These are phyloP conservation scores for Epirrhoe alternata DNA, from an alignment of 2,888 invertebrate genomes.

Conservation along the genomic window DNA sequence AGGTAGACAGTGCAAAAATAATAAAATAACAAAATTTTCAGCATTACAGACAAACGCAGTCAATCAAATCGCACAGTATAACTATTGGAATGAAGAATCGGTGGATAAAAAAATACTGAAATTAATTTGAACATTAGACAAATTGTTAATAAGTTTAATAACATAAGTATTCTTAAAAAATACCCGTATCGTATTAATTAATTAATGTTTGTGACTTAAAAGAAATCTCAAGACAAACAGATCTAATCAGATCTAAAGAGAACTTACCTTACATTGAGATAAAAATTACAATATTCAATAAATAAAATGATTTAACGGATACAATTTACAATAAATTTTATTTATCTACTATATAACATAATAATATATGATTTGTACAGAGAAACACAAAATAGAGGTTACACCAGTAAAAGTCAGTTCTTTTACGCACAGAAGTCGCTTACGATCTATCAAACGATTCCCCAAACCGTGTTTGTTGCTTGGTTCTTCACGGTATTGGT, in stretches of 20 bases:
- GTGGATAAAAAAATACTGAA: conserved; percentile 57
- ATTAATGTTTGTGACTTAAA: conserved; percentile 28
- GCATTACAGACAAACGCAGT: conserved; percentile 32
- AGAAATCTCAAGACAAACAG: neutral
- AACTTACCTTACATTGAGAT: neutral
- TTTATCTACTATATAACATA: neutral
- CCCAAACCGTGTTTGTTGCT: too few relatives aligned
- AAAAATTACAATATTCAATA: neutral
- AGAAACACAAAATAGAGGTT: too few relatives aligned
- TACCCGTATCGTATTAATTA: conserved; percentile 42
- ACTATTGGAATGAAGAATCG: conserved; percentile 58
- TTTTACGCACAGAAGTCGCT: too few relatives aligned
- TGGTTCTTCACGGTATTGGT: too few relatives aligned
- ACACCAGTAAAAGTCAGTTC: too few relatives aligned
- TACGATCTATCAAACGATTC: too few relatives aligned
- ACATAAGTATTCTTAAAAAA: conserved; percentile 36
- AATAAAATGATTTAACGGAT: neutral
- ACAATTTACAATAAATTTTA: neutral
- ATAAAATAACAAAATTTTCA: conserved; percentile 45
- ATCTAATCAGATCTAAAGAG: neutral
- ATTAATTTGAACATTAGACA: conserved; percentile 35
- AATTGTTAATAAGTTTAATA: conserved; percentile 19
- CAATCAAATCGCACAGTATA: conserved; percentile 56
- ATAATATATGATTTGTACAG: neutral
- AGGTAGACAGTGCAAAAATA: conserved; percentile 60